Conservation (phyloP, 2,888 invertebrate species). For the Mylabris sibirica region DNA sequence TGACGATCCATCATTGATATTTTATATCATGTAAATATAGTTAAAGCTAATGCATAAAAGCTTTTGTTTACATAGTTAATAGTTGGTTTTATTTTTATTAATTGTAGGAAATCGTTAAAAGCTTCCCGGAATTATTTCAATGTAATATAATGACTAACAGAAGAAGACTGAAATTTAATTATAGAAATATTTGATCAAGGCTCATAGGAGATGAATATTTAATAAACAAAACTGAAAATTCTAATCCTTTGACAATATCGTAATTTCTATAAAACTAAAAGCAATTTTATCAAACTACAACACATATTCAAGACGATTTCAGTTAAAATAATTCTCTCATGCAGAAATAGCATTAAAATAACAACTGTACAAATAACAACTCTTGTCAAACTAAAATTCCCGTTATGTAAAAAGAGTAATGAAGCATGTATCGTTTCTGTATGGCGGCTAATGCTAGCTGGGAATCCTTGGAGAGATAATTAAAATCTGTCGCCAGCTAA, state of each 20-base stretch:
- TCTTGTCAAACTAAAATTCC: conserved; percentile 41
- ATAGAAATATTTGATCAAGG: neutral
- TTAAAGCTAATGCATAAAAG: conserved; percentile 37
- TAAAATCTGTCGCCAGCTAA: conserved; percentile 60
- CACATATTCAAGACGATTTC: neutral
- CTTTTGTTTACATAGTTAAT: conserved; percentile 1
- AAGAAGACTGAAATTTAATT: conserved; percentile 8
- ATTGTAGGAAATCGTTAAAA: conserved; percentile 17
- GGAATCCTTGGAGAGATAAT: conserved; percentile 61
- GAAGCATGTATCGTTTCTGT: conserved; percentile 43
- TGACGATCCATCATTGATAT: conserved; percentile 53
- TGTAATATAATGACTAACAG: conserved; percentile 9
- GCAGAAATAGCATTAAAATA: conserved; percentile 38
- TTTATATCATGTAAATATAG: conserved; percentile 56
- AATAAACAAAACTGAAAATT: conserved; percentile 44
- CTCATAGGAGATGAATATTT: neutral
- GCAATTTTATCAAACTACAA: neutral
- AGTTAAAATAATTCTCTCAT: conserved; percentile 15
- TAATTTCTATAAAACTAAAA: too few species aligned
- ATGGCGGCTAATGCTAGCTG: conserved; percentile 46
- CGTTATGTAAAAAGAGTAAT: conserved; percentile 49
- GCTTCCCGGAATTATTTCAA: conserved; percentile 28
- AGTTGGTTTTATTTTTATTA: conserved; percentile 9
- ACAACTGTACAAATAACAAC: conserved; percentile 38
- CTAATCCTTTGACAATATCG: too few species aligned